Percentiles rank a stretch among this genome's conserved stretches.
phyloP scores from a whole-genome alignment of 2,113 vertebrate species.

The Megalops atlanticus region DNA sequence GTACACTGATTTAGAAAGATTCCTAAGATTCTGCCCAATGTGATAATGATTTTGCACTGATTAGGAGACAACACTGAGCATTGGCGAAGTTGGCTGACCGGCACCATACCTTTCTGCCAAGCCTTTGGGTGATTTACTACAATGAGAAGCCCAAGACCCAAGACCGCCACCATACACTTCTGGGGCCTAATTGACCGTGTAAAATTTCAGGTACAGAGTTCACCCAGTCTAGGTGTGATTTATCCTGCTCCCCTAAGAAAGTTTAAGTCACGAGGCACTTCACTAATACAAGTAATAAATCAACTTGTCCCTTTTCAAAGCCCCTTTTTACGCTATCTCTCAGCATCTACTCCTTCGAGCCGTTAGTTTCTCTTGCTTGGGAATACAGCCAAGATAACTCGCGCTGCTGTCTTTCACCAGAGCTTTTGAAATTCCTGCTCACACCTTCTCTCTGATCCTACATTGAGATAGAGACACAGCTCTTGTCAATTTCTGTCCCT shows the following conservation, averaged over 20 bases:
- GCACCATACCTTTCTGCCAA: background rate
- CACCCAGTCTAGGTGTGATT: slow-evolving; percentile 25
- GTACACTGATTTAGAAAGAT: no score
- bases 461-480: background rate
- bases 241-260: slow-evolving; percentile 24
- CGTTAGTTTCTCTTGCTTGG: background rate
- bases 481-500: background rate
- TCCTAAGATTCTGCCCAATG: no score
- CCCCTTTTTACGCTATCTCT: slow-evolving; percentile 17
- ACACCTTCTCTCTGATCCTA: background rate
- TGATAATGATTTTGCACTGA: no score
- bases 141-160: background rate
- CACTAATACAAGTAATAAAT: slow-evolving; percentile 40
- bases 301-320: slow-evolving; percentile 19
- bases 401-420: slow-evolving; percentile 6
- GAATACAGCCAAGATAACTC: background rate
- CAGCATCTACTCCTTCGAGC: slow-evolving; percentile 3
- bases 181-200: slow-evolving; percentile 22
- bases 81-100: background rate
- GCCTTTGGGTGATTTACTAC: slow-evolving; percentile 19
- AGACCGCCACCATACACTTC: background rate
- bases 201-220: slow-evolving; percentile 30
- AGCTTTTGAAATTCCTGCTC: slow-evolving; percentile 7
- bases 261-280: slow-evolving; percentile 34
- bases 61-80: background rate